These are phyloP conservation scores for Plagodis dolabraria DNA, from an alignment of 2,888 invertebrate genomes.

Conservation along the genomic window DNA sequence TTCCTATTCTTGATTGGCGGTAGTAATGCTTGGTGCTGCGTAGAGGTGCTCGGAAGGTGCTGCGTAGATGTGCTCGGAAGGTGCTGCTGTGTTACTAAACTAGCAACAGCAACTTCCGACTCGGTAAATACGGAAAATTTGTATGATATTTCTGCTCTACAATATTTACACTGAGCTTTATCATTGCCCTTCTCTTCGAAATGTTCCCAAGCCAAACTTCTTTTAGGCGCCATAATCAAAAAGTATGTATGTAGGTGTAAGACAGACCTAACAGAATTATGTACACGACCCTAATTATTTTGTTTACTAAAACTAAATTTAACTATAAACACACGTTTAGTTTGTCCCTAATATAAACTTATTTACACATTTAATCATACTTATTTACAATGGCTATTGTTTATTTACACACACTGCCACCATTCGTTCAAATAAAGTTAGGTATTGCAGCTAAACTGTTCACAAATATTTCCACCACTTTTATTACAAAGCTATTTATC, in stretches of 20 bases:
- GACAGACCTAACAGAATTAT: neutral
- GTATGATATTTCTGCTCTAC: conserved; percentile 16
- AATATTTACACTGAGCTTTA: conserved; percentile 20
- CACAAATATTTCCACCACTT: too few species aligned
- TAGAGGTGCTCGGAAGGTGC: neutral
- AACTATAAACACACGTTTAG: too few species aligned
- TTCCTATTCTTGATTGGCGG: neutral
- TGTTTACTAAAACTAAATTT: conserved; percentile 1
- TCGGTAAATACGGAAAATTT: conserved; percentile 18
- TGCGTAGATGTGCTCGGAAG: too few species aligned
- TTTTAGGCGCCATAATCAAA: conserved; percentile 54
- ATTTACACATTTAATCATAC: too few species aligned
- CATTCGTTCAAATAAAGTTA: too few species aligned
- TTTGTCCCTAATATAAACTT: too few species aligned
- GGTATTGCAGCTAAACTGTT: too few species aligned
- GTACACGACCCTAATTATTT: conserved; percentile 2
- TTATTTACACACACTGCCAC: too few species aligned
- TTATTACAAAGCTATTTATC: too few species aligned
- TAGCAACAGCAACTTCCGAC: conserved; percentile 1
- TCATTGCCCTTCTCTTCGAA: conserved; percentile 17
- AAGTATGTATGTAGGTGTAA: neutral
- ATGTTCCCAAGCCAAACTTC: conserved; percentile 21
- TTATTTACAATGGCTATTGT: too few species aligned
- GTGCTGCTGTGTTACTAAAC: neutral
- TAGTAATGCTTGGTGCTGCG: conserved; percentile 2